Conservation (phyloP, 2,113 vertebrate species). For the Micronycteris hirsuta region DNA sequence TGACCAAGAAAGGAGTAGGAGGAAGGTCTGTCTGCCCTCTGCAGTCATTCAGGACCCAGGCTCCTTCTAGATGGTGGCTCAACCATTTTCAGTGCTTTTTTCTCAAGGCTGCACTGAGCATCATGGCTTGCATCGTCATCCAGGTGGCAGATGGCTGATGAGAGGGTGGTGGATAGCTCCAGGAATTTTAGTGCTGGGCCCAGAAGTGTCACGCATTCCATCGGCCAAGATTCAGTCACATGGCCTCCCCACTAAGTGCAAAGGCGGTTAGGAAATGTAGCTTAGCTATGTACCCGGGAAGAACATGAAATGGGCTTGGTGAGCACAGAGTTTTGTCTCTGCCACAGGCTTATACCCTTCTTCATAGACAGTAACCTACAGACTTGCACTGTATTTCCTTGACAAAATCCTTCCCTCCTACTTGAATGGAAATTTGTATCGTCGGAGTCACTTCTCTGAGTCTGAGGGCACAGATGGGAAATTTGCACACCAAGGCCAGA, state of each 20-base stretch:
- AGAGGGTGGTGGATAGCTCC: not conserved
- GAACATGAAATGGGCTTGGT: not conserved
- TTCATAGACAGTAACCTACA: not conserved
- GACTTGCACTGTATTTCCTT: not conserved
- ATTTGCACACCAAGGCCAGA: not conserved
- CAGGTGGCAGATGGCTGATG: not conserved
- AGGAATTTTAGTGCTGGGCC: not conserved
- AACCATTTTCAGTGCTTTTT: not conserved
- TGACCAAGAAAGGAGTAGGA: not conserved
- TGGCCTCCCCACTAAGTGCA: not conserved
- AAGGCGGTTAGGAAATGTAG: not conserved
- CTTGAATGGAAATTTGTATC: not conserved
- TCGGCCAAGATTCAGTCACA: not conserved
- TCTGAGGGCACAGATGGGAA: not conserved
- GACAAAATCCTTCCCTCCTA: not conserved
- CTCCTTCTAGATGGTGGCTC: not conserved
- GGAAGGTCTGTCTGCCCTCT: not conserved
- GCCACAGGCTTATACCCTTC: not conserved
- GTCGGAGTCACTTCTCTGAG: not conserved
- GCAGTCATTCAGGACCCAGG: not conserved
- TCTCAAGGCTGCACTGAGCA: not conserved
- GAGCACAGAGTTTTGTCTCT: not conserved
- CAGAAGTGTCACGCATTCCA: not conserved
- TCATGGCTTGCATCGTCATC: not conserved
- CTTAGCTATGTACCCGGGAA: not conserved